Base-by-base conservation (phyloP, 2,888 invertebrate genomes). In the Heliconius cydno region DNA sequence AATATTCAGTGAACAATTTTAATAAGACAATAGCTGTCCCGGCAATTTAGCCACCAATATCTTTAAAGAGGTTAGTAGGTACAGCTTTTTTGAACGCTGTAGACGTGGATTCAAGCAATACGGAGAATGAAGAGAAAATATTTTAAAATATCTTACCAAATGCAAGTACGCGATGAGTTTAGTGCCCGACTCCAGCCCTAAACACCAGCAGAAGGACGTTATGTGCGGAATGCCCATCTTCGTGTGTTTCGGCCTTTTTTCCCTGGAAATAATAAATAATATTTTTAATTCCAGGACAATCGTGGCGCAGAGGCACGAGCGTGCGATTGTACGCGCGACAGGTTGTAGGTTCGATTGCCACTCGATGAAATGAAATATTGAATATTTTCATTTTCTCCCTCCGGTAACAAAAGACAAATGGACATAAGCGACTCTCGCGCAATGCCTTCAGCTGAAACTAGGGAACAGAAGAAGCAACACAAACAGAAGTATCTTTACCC, bases 151-250 rank as follows among this genome's bases (percentile, higher is more conserved):
- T 82, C 89, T 89, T 76, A 94, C 94, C 88, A 93, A 81, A 84
- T 94, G 94, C 68, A 90, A 2, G 79, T 86, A 83, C 1, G 88
- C 93, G 63, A 94, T 86, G 82, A 88, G 76, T 83, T 87, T 92
- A 79, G 93, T 82, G 41, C 94, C 94, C 15, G 87, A 81, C 85
- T 94, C 93, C 34, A 94, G 89, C 1, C 92, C 92, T 87, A 94
- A 86, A 85, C 94, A 94, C 86, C 92, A 94, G 85, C 92, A 93
- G 88, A 93, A 94, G 22, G 91, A 90, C 3, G 92, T 92, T 52
- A 94, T 86, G 84, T 93, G 91, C 12, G 94, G 93, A 52, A 92
- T 79, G 28, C 90, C 92, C 94, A 94, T 94, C 76, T 81, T 85
- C 52, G 30, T 38, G 28, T 28, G 79, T 63, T 79, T 28, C 30